Evolutionary conservation across 2,113 vertebrate genomes (phyloP).

Genomic region (Noctilio leporinus): DNA sequence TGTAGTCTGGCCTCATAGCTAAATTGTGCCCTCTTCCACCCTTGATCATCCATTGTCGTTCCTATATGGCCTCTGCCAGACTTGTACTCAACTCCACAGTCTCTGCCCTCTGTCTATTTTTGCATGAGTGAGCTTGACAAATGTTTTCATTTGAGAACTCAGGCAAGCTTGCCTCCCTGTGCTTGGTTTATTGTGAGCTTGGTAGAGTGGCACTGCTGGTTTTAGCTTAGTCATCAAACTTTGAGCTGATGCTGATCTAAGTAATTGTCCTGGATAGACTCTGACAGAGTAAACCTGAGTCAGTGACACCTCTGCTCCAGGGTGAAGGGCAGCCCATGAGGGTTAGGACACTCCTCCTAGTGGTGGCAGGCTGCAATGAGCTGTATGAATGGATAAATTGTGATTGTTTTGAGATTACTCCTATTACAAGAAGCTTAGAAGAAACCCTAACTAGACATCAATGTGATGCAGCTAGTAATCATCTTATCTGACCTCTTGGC

Average conservation of each 20-base stretch:
- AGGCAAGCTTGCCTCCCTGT: slow-evolving; percentile 56
- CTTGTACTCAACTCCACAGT: slow-evolving; percentile 55
- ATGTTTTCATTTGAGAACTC: slow-evolving; percentile 71
- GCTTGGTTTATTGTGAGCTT: slow-evolving; percentile 39
- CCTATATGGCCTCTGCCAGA: background rate
- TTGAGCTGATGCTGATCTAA: slow-evolving; percentile 62
- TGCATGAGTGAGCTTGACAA: slow-evolving; percentile 59
- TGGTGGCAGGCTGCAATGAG: slow-evolving; percentile 51
- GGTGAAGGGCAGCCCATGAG: slow-evolving; percentile 65
- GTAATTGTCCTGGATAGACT: slow-evolving; percentile 74
- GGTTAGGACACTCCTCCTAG: slow-evolving; percentile 55
- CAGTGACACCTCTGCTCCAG: background rate
- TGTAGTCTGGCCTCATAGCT: background rate
- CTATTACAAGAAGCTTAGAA: slow-evolving; percentile 64
- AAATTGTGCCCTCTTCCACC: background rate
- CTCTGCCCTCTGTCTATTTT: slow-evolving; percentile 47
- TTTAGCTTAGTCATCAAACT: slow-evolving; percentile 69
- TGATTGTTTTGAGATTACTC: slow-evolving; percentile 63
- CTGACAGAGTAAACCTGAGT: slow-evolving; percentile 73
- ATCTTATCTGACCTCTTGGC: slow-evolving; percentile 51
- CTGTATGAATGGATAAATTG: slow-evolving; percentile 67
- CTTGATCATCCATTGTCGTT: background rate
- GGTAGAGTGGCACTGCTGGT: slow-evolving; percentile 46
- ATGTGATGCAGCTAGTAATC: slow-evolving; percentile 55
- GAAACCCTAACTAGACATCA: slow-evolving; percentile 64